phyloP scores from a whole-genome alignment of 2,888 invertebrate genomes.

The Protonemura montana region DNA sequence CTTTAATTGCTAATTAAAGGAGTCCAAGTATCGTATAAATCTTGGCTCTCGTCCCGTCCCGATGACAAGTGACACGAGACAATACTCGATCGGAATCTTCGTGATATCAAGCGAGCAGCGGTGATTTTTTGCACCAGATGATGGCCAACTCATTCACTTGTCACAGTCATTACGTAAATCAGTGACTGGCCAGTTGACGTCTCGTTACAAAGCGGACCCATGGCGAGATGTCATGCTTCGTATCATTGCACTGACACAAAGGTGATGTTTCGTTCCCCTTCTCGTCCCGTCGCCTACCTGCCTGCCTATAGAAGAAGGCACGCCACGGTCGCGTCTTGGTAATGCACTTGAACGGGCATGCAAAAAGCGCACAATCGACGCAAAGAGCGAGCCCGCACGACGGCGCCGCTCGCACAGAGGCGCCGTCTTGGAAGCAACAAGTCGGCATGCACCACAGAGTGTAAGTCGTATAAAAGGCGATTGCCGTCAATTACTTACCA shows the following conservation, averaged over 20 bases:
- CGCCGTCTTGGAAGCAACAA: too few relatives aligned
- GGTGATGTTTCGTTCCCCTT: neutral
- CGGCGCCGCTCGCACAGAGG: neutral
- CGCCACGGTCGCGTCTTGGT: too few relatives aligned
- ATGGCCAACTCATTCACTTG: neutral
- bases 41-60: neutral
- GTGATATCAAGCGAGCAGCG: neutral
- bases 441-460: too few relatives aligned
- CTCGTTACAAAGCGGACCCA: neutral
- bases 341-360: too few relatives aligned
- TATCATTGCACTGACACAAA: constrained; percentile 7
- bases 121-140: neutral
- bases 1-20: neutral
- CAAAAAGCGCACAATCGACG: neutral
- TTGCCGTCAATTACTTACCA: constrained; percentile 71
- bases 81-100: neutral
- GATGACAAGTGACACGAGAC: neutral
- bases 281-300: neutral
- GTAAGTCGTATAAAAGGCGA: neutral
- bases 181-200: neutral
- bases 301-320: neutral
- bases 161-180: neutral
- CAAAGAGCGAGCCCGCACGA: neutral
- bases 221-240: neutral
- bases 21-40: neutral